Evolutionary conservation across 2,888 invertebrate species (phyloP).

Genomic region (Caenorhabditis plicata): DNA sequence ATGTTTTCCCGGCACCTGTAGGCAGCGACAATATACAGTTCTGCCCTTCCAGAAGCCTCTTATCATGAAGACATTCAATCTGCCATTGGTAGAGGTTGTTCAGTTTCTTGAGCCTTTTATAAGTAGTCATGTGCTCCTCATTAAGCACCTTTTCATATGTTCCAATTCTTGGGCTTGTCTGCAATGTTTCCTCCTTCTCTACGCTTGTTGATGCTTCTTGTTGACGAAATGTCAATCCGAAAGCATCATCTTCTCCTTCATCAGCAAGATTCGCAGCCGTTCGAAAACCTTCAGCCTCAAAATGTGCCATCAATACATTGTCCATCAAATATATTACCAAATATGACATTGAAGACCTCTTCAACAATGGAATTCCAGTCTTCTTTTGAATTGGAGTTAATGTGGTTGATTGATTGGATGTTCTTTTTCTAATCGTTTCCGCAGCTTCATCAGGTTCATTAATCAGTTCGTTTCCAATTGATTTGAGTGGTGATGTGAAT

Average conservation of each 20-base stretch:
- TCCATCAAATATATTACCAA: too few species aligned
- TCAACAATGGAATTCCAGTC: constrained; percentile 15
- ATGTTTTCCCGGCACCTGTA: constrained; percentile 94
- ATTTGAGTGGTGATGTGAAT: too few species aligned
- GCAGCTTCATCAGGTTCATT: too few species aligned
- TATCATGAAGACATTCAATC: constrained; percentile 81
- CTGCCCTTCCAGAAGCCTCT: constrained; percentile 75
- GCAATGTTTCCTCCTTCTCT: background rate
- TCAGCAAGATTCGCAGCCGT: constrained; percentile 13
- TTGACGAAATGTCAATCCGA: constrained; percentile 15
- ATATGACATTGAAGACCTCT: constrained; percentile 16
- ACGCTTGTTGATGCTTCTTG: background rate
- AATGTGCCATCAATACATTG: too few species aligned
- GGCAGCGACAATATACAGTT: constrained; percentile 91
- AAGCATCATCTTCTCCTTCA: constrained; percentile 11
- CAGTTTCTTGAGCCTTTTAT: constrained; percentile 43
- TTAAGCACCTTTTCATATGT: constrained; percentile 30
- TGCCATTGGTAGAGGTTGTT: constrained; percentile 80
- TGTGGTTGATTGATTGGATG: constrained; percentile 5
- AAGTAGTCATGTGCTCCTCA: constrained; percentile 27
- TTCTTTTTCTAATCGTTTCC: constrained; percentile 16
- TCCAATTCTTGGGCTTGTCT: background rate
- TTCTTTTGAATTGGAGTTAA: constrained; percentile 19
- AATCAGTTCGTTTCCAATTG: too few species aligned
- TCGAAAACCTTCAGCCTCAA: constrained; percentile 24